phyloP scores from a whole-genome alignment of 2,797 vertebrate species.

The Coilia nasus region DNA sequence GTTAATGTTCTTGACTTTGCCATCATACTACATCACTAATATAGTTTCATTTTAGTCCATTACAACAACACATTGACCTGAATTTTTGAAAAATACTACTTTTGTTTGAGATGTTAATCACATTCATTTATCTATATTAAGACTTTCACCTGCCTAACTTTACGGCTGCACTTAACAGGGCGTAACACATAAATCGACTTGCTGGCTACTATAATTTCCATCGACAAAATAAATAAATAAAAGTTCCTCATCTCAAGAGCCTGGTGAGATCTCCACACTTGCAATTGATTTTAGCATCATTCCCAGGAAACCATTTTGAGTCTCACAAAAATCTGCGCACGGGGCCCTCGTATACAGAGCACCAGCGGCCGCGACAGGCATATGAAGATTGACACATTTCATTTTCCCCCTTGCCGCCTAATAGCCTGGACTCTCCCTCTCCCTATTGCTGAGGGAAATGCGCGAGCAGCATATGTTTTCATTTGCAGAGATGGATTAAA shows the following conservation, averaged over 20 bases:
- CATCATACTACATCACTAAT: not conserved
- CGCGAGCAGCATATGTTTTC: slow-evolving; percentile 58
- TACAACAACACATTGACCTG: not conserved
- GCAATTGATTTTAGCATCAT: slow-evolving; percentile 46
- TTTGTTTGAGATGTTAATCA: not conserved
- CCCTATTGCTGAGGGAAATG: slow-evolving; percentile 49
- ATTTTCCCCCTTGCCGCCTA: slow-evolving; percentile 51
- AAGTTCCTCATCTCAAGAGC: slow-evolving; percentile 32
- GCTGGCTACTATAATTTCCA: slow-evolving; percentile 43
- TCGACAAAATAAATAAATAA: slow-evolving; percentile 51
- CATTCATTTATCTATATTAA: not conserved
- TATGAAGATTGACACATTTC: slow-evolving; percentile 65
- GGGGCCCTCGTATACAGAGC: slow-evolving; percentile 27
- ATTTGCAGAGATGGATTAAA: slow-evolving; percentile 64
- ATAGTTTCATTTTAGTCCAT: not conserved
- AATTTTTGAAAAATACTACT: not conserved
- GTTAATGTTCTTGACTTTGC: no score
- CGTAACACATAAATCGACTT: not conserved
- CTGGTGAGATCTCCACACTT: slow-evolving; percentile 44
- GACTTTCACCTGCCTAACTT: not conserved
- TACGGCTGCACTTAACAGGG: not conserved
- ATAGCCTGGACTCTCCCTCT: slow-evolving; percentile 49
- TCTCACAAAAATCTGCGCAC: slow-evolving; percentile 37
- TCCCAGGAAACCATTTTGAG: slow-evolving; percentile 47
- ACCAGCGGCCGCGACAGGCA: not conserved